These are phyloP conservation scores for Clamator glandarius DNA, from an alignment of 2,797 vertebrate species.

Conservation along the genomic window DNA sequence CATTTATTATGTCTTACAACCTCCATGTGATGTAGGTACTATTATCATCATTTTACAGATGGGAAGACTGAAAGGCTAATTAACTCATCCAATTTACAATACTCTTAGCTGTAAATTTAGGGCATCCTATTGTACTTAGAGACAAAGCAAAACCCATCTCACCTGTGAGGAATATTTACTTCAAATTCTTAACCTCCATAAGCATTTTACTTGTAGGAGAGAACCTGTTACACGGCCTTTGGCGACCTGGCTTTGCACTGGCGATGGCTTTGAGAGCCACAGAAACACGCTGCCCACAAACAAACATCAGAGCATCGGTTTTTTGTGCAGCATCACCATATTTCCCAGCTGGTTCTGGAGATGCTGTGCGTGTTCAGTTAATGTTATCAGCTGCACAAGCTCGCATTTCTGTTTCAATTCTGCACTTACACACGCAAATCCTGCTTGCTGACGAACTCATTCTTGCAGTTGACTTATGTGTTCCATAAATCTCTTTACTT, in stretches of 20 bases:
- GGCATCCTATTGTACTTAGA: not conserved
- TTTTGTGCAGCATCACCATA: not conserved
- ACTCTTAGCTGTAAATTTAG: conserved; percentile 38
- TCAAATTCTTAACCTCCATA: not conserved
- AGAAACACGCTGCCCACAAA: not conserved
- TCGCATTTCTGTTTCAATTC: not conserved
- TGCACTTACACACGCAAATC: not conserved
- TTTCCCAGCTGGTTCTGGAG: not conserved
- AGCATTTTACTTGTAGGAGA: not conserved
- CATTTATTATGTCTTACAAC: conserved; percentile 43
- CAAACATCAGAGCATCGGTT: not conserved
- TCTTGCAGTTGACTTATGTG: conserved; percentile 74
- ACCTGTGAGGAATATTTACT: conserved; percentile 4
- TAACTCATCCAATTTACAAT: conserved; percentile 58
- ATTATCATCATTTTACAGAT: conserved; percentile 56
- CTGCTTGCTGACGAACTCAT: conserved; percentile 28
- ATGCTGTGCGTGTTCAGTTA: not conserved
- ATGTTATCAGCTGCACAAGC: not conserved
- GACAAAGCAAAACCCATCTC: conserved; percentile 32
- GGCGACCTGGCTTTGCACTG: not conserved
- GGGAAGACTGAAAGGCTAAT: conserved; percentile 40
- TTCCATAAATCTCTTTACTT: conserved; percentile 85
- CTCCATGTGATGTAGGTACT: conserved; percentile 33
- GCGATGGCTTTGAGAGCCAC: not conserved
- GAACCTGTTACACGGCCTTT: not conserved